phyloP scores from a whole-genome alignment of 2,888 invertebrate genomes.

The Hypolimnas misippus region DNA sequence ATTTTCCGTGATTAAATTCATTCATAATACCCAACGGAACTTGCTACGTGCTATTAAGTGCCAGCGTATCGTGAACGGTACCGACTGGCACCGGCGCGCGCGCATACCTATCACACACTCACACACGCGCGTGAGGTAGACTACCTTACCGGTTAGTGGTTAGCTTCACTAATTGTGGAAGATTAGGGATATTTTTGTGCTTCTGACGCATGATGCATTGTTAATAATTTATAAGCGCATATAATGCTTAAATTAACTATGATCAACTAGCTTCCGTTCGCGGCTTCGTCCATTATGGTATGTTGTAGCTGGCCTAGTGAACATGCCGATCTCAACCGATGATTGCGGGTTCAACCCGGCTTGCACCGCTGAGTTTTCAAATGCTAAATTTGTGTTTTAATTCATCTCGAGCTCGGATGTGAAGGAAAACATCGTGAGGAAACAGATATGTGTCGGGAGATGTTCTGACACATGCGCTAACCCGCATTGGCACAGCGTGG shows the following conservation, averaged over 20 bases:
- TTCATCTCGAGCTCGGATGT: no score
- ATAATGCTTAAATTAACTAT: background rate
- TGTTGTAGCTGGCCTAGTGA: no score
- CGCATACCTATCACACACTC: slow-evolving; percentile 28
- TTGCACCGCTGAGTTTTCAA: no score
- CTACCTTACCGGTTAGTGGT: background rate
- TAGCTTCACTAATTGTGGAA: slow-evolving; percentile 3
- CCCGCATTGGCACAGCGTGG: no score
- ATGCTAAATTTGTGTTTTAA: no score
- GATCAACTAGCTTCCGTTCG: background rate
- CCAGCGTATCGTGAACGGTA: slow-evolving; percentile 45
- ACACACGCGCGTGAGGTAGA: background rate
- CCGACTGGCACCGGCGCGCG: slow-evolving; percentile 46
- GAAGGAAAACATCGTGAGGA: no score
- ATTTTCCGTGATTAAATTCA: background rate
- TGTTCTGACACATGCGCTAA: no score
- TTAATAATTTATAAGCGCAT: background rate
- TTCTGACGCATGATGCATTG: background rate
- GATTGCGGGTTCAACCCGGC: no score
- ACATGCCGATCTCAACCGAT: no score
- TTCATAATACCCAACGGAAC: slow-evolving; percentile 23
- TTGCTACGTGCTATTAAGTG: slow-evolving; percentile 14
- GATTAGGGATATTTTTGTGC: background rate
- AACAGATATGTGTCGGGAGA: no score
- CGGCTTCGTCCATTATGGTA: no score